These are phyloP conservation scores for Metallyticus violacea DNA, from an alignment of 2,888 invertebrate genomes.

Conservation along the genomic window DNA sequence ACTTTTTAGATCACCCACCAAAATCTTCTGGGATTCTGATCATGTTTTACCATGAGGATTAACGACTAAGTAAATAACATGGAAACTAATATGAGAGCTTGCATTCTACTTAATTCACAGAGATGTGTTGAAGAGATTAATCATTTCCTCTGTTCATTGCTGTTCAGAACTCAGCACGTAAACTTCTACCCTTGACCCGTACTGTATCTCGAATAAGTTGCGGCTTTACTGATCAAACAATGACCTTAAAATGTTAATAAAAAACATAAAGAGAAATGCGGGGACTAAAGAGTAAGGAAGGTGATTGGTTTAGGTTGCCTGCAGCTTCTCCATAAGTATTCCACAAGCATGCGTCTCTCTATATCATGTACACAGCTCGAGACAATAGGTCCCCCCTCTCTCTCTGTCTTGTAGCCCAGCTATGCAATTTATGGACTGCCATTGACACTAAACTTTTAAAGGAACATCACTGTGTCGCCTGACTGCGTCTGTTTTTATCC, in stretches of 20 bases:
- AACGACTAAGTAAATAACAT: too few relatives aligned
- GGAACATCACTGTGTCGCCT: neutral
- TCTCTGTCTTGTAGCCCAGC: neutral
- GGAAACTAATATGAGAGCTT: too few relatives aligned
- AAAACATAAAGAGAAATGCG: neutral
- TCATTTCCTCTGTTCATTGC: too few relatives aligned
- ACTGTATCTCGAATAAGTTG: neutral
- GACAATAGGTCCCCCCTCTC: constrained; percentile 6
- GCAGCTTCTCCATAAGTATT: neutral
- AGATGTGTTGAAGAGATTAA: too few relatives aligned
- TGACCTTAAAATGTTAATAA: neutral
- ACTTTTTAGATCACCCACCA: too few relatives aligned
- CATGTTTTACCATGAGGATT: too few relatives aligned
- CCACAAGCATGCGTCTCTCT: neutral
- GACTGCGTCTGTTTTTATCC: neutral
- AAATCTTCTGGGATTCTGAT: too few relatives aligned
- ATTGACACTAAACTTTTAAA: constrained; percentile 13
- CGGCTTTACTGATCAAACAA: neutral
- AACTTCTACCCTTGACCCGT: too few relatives aligned
- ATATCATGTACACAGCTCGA: neutral
- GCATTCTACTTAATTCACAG: too few relatives aligned
- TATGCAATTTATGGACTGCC: constrained; percentile 9
- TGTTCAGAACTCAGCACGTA: too few relatives aligned
- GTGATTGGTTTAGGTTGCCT: neutral
- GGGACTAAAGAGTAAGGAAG: too few relatives aligned